These are phyloP conservation scores for Piezodorus guildinii DNA, from an alignment of 1,140 invertebrate genomes.

Conservation along the genomic window DNA sequence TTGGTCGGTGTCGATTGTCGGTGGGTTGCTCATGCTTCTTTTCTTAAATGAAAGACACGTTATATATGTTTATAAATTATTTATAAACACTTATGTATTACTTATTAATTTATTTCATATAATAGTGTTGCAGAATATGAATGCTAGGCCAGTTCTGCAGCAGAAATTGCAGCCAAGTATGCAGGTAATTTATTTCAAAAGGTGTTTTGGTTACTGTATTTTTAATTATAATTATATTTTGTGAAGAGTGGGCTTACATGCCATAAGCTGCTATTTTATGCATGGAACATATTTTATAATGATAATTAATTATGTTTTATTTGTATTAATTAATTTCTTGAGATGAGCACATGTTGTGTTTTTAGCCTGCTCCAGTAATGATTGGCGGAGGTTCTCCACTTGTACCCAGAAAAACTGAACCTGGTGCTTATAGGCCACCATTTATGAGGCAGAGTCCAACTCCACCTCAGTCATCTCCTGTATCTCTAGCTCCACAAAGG, in stretches of 20 bases:
- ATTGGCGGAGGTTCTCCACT: constrained; percentile 1
- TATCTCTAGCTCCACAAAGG: constrained; percentile 36
- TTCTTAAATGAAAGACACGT: too few species aligned
- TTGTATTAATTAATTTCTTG: too few species aligned
- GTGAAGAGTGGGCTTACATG: too few species aligned
- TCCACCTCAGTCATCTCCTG: constrained; percentile 49
- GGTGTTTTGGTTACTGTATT: too few species aligned
- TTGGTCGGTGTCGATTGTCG: too few species aligned
- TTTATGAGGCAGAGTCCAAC: constrained; percentile 57
- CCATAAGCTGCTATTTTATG: too few species aligned
- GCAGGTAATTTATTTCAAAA: neutral
- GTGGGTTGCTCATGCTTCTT: too few species aligned
- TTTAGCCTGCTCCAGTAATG: neutral
- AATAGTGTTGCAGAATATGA: constrained; percentile 45
- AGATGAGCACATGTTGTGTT: neutral
- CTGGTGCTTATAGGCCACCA: constrained; percentile 32
- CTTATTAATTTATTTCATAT: constrained; percentile 2
- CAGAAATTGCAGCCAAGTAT: constrained; percentile 23
- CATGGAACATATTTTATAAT: too few species aligned
- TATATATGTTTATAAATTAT: neutral
- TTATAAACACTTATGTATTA: neutral
- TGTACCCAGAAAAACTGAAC: constrained; percentile 5
- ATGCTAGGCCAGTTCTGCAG: constrained; percentile 41
- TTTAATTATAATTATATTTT: too few species aligned
- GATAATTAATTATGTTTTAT: too few species aligned